These are phyloP conservation scores for Ectropis grisescens DNA, from an alignment of 1,140 invertebrate species.

Conservation along the genomic window DNA sequence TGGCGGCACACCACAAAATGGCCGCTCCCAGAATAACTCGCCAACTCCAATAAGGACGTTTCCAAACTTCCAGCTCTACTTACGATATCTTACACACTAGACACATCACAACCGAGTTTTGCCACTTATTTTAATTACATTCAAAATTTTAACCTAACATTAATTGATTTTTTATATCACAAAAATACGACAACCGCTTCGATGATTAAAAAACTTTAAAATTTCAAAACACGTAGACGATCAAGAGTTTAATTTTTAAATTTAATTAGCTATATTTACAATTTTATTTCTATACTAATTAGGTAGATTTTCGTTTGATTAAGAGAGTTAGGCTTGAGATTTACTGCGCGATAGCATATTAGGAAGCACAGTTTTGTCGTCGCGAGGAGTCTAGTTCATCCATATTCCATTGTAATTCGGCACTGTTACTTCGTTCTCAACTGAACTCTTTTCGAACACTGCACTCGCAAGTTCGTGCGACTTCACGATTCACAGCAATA, in stretches of 20 bases:
- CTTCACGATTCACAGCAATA: constrained; percentile 31
- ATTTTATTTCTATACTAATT: constrained; percentile 12
- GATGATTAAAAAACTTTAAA: constrained; percentile 59
- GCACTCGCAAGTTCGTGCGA: constrained; percentile 51
- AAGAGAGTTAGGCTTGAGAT: constrained; percentile 3
- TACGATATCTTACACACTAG: constrained; percentile 48
- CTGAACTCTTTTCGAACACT: constrained; percentile 32
- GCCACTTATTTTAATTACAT: constrained; percentile 40
- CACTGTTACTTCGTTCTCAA: constrained; percentile 48
- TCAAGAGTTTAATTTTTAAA: constrained; percentile 28
- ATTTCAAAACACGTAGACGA: constrained; percentile 53
- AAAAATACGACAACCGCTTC: constrained; percentile 69
- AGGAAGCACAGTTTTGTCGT: constrained; percentile 46
- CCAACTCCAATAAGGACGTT: constrained; percentile 5
- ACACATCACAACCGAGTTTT: constrained; percentile 69
- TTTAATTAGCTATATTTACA: constrained; percentile 42
- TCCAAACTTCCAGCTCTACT: too few relatives aligned
- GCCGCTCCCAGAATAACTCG: constrained; percentile 19
- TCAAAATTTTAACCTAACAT: constrained; percentile 26
- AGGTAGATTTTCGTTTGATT: constrained; percentile 6
- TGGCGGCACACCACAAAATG: constrained; percentile 17
- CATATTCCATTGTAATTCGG: constrained; percentile 63
- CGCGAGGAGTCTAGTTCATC: constrained; percentile 36
- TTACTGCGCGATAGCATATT: constrained; percentile 39
- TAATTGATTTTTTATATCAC: constrained; percentile 43